phyloP scores from a whole-genome alignment of 2,113 vertebrate species.

The Beaufortia kweichowensis region DNA sequence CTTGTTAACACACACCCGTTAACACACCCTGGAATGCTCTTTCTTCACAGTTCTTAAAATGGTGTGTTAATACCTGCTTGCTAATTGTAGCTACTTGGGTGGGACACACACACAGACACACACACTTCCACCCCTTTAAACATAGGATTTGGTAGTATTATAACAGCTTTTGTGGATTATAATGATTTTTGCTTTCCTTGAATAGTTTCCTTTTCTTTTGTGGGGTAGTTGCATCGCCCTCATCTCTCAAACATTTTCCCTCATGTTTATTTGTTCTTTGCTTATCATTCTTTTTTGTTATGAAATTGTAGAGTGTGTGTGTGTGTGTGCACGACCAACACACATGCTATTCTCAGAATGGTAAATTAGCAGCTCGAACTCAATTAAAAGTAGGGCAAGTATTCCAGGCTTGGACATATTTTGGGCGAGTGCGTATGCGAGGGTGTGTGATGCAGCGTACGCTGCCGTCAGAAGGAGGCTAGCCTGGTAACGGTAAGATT shows the following conservation, averaged over 20 bases:
- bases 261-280: not conserved
- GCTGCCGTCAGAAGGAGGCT: constrained; percentile 21
- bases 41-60: not conserved
- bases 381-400: constrained; percentile 46
- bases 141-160: not conserved
- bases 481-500: constrained; percentile 14
- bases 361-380: constrained; percentile 29
- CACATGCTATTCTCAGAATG: not conserved
- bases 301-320: too few relatives aligned
- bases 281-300: not conserved
- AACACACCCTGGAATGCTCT: constrained; percentile 24
- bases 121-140: constrained; percentile 5
- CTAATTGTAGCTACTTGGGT: constrained; percentile 23
- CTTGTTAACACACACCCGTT: constrained; percentile 41
- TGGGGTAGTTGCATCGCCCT: not conserved
- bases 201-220: not conserved
- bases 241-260: not conserved
- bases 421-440: constrained; percentile 4
- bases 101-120: constrained; percentile 6
- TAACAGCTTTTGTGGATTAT: not conserved
- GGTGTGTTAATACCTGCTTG: constrained; percentile 22
- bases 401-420: constrained; percentile 20
- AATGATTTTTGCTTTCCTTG: not conserved
- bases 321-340: not conserved
- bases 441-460: not conserved